phyloP scores from a whole-genome alignment of 2,888 invertebrate genomes.

The Sympetrum striolatum region DNA sequence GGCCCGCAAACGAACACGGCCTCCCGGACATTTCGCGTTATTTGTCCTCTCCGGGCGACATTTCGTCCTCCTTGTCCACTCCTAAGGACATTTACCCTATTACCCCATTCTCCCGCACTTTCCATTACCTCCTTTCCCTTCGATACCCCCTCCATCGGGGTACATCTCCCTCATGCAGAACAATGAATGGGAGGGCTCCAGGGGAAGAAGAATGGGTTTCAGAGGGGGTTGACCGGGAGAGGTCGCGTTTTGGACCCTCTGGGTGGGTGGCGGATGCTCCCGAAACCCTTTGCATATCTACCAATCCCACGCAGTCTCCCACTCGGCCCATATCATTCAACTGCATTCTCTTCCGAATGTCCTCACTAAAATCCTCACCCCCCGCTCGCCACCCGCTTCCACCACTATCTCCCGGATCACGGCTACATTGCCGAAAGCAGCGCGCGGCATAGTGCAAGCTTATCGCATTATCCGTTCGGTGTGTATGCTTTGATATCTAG shows the following conservation, averaged over 20 bases:
- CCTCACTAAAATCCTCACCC: not conserved
- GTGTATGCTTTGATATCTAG: conserved; percentile 26
- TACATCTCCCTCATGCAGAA: conserved; percentile 5
- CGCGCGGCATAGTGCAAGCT: not conserved
- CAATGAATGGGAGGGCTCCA: conserved; percentile 38
- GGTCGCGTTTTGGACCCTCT: not conserved
- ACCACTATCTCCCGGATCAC: not conserved
- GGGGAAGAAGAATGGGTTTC: conserved; percentile 36
- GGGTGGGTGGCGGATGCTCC: not conserved
- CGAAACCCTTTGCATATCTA: conserved; percentile 13
- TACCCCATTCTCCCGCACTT: not conserved
- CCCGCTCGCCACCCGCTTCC: no score
- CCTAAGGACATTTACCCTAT: conserved; percentile 15
- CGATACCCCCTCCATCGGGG: not conserved
- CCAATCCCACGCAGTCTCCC: not conserved
- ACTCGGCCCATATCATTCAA: conserved; percentile 20
- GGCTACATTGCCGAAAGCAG: not conserved
- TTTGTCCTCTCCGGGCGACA: not conserved
- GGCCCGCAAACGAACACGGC: not conserved
- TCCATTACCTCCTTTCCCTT: not conserved
- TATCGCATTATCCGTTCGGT: conserved; percentile 7
- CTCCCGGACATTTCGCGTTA: not conserved
- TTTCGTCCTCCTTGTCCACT: not conserved
- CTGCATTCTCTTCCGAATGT: not conserved
- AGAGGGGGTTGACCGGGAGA: not conserved